Evolutionary conservation across 2,113 vertebrate genomes (phyloP).

Genomic region (Setophaga coronata): DNA sequence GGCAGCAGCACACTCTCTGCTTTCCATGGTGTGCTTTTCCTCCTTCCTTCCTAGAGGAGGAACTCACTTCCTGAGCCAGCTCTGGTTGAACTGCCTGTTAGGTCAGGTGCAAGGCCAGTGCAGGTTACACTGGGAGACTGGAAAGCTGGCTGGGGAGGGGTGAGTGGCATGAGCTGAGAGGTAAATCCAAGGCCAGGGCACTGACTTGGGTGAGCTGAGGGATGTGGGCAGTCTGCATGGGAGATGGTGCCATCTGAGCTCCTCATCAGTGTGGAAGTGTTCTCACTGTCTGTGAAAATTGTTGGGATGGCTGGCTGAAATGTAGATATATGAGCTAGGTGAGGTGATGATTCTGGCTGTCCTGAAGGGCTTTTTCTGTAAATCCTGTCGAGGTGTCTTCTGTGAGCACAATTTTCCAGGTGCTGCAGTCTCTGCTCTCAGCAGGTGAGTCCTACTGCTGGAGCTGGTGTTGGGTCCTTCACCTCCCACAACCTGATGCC

Average conservation of each 20-base stretch:
- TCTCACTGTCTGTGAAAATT: neutral
- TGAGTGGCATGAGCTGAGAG: neutral
- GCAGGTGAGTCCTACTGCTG: neutral
- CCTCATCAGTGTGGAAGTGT: neutral
- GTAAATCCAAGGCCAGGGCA: neutral
- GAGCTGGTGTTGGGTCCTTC: neutral
- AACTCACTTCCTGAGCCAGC: neutral
- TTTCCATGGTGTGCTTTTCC: neutral
- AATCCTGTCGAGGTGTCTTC: neutral
- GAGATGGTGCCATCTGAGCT: neutral
- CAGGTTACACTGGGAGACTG: fast-evolving
- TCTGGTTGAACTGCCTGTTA: neutral
- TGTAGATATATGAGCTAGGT: neutral
- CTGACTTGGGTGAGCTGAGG: neutral
- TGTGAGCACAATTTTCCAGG: neutral
- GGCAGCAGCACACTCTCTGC: neutral
- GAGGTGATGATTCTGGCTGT: neutral
- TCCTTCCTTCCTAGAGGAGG: neutral
- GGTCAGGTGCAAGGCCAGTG: neutral
- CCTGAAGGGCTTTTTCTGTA: neutral
- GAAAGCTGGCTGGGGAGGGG: neutral
- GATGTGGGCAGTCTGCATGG: neutral
- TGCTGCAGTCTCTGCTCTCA: neutral
- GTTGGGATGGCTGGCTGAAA: neutral
- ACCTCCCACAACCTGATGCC: neutral